phyloP scores from a whole-genome alignment of 2,888 invertebrate genomes.

The Malacosoma neustria region DNA sequence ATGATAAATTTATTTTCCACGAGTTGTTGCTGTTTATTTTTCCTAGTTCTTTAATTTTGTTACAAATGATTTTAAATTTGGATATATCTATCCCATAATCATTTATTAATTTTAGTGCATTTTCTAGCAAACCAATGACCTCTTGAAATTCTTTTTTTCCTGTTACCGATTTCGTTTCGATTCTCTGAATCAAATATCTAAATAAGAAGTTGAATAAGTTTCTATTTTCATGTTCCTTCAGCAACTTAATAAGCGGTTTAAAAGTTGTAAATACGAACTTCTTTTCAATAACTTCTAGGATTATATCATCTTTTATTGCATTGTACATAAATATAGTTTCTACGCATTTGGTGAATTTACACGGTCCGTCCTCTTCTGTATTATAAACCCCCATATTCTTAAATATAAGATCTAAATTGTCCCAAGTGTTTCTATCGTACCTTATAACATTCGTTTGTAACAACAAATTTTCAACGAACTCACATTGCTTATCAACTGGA shows the following conservation, averaged over 20 bases:
- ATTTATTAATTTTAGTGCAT: slow-evolving; percentile 25
- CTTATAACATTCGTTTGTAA: slow-evolving; percentile 19
- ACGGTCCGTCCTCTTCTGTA: slow-evolving; percentile 17
- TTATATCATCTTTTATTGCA: slow-evolving; percentile 21
- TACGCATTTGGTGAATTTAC: slow-evolving; percentile 16
- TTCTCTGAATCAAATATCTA: slow-evolving; percentile 16
- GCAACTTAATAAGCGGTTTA: slow-evolving; percentile 18
- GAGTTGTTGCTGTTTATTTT: slow-evolving; percentile 27
- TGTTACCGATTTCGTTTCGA: slow-evolving; percentile 17
- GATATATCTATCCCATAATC: slow-evolving; percentile 37
- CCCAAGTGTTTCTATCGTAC: slow-evolving; percentile 38
- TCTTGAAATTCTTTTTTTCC: slow-evolving; percentile 20
- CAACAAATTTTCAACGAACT: slow-evolving; percentile 30
- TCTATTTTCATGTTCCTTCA: slow-evolving; percentile 27
- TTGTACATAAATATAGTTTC: slow-evolving; percentile 31
- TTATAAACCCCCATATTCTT: slow-evolving; percentile 33
- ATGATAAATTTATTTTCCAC: slow-evolving; percentile 25
- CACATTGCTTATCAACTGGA: slow-evolving; percentile 18
- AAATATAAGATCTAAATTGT: slow-evolving; percentile 34
- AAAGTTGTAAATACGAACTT: slow-evolving; percentile 29
- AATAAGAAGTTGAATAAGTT: slow-evolving; percentile 39
- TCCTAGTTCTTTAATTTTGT: slow-evolving; percentile 32
- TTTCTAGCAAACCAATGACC: slow-evolving; percentile 14
- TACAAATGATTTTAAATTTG: slow-evolving; percentile 29
- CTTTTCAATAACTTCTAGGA: slow-evolving; percentile 30